Evolutionary conservation across 1,140 invertebrate genomes (phyloP).

Genomic region (Cheumatopsyche charites): DNA sequence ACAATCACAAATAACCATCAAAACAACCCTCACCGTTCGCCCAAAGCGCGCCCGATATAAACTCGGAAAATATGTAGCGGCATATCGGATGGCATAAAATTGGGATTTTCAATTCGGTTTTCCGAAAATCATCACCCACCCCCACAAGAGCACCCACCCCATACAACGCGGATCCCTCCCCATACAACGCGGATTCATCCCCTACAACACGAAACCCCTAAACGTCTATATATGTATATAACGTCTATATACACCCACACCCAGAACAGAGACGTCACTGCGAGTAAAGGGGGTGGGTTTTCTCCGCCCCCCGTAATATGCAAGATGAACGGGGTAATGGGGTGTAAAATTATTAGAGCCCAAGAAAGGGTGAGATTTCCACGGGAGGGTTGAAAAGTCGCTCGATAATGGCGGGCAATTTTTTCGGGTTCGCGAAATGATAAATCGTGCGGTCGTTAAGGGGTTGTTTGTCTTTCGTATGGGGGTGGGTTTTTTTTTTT

Average conservation of each 20-base stretch:
- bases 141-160: neutral
- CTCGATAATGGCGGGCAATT: conserved; percentile 33
- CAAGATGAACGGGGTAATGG: conserved; percentile 49
- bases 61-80: conserved; percentile 49
- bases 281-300: too few relatives aligned
- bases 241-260: conserved; percentile 21
- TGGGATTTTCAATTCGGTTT: conserved; percentile 50
- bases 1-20: too few relatives aligned
- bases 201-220: too few relatives aligned
- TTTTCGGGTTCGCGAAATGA: conserved; percentile 15
- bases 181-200: neutral
- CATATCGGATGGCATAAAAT: conserved; percentile 49
- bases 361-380: conserved; percentile 45
- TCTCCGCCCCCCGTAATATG: conserved; percentile 48
- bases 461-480: neutral
- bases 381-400: neutral
- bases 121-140: conserved; percentile 48
- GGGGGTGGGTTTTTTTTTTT: too few relatives aligned
- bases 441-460: neutral
- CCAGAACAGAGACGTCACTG: neutral
- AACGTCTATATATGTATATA: too few relatives aligned
- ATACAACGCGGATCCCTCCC: too few relatives aligned
- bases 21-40: conserved; percentile 9
- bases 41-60: conserved; percentile 45
- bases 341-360: conserved; percentile 50